Base-by-base conservation (phyloP, 2,888 invertebrate genomes). In the Ypsolopha sequella region DNA sequence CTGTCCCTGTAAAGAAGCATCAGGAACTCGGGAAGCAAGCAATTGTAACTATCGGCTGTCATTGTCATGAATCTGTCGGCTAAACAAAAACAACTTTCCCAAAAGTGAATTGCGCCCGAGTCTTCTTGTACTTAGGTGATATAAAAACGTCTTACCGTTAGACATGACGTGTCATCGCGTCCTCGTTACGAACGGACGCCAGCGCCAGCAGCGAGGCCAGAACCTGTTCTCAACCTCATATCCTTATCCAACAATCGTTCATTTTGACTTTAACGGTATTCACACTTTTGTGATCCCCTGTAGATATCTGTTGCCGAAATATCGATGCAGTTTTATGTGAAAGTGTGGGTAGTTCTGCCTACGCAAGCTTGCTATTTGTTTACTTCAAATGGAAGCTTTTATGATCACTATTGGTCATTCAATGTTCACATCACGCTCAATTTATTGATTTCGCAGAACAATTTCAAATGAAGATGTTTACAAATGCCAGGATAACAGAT, bases 91-190 rank as follows among this genome's bases (percentile, higher is more conserved):
- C 24, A 24, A 7, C 41, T 41, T 11, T 59, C 56, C 62, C 60
- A 54, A 51, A 52, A 52, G 54, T 64, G 59, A 73, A 66, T 66
- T 65, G 66, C 65, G 65, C 65, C 62, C 58, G 64, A 60, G 62
- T 57, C 54, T n/a, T 58, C 45, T 64, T 59, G 63, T 24, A 24
- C 24, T 68, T 39, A 8, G 38, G 47, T 24, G 11, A 51, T 50
- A 70, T 76, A 74, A 78, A 79, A 80, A 75, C 74, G 65, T 66
- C 68, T 78, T 76, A 82, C 85, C 81, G 85, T 82, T 85, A 85
- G 81, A 79, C 75, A 73, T 85, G 24, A 24, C 24, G 81, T 82
- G 80, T 80, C 81, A 81, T 77, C 78, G 76, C 64, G 84, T 68
- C 81, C 85, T 81, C 81, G 66, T 73, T 82, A 68, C 72, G 60